Evolutionary conservation across 2,113 vertebrate species (phyloP).

Genomic region (Phrynosoma platyrhinos): DNA sequence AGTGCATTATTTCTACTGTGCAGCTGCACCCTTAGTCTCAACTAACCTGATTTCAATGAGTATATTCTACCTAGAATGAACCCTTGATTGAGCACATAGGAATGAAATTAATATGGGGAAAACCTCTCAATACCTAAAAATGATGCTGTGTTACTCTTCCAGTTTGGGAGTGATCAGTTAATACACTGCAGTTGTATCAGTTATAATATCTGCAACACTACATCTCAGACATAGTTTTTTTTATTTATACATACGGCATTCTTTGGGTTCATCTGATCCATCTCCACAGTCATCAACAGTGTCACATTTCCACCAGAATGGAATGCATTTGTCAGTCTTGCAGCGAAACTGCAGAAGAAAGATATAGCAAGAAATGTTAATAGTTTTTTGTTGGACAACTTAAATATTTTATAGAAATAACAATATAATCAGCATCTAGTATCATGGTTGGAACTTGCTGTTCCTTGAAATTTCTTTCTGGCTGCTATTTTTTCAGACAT

Average conservation of each 20-base stretch:
- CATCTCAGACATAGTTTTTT: background rate
- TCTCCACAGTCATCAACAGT: conserved; percentile 98
- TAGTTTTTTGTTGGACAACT: rapidly evolving
- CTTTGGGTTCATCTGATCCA: conserved; percentile 93
- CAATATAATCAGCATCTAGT: rapidly evolving
- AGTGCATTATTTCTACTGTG: too few relatives aligned
- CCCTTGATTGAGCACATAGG: too few relatives aligned
- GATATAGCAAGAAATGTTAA: background rate
- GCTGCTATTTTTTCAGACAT: background rate
- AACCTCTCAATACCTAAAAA: too few relatives aligned
- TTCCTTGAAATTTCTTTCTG: background rate
- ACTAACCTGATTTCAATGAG: too few relatives aligned
- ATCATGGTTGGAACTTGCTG: background rate
- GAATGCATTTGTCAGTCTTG: conserved; percentile 97
- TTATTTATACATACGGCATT: conserved; percentile 89
- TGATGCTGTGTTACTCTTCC: background rate
- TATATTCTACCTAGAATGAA: too few relatives aligned
- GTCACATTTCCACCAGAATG: conserved; percentile 99
- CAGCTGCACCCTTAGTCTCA: too few relatives aligned
- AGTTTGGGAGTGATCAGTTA: background rate
- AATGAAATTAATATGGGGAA: background rate
- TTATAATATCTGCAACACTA: background rate
- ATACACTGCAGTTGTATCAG: too few relatives aligned
- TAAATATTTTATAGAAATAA: rapidly evolving
- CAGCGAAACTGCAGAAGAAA: conserved; percentile 88